Evolutionary conservation across 2,888 invertebrate species (phyloP), one percentile per base, ranked within the genome.

Genomic region (Eucera pruinosa): DNA sequence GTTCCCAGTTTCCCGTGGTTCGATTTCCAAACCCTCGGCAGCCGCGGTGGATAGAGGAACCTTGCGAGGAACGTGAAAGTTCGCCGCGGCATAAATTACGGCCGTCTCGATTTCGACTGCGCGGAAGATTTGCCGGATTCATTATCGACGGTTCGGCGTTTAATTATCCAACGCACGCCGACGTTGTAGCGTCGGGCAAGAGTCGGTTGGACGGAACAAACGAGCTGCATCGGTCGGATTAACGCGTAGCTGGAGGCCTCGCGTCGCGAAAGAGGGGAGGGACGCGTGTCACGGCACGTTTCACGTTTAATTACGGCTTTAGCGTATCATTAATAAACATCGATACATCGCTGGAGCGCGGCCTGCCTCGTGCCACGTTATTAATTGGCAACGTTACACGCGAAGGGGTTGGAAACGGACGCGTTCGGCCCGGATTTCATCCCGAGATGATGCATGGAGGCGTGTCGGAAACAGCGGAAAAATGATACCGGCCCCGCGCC

Each of bases 111-210:
- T 81, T 78, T 74, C 72, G 64, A 65, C 23, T 47, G 61, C 66
- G 61, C 66, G 62, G 58, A 43, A 48, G 73, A 70, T 67, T 69
- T 47, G 73, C 74, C 57, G 66, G 55, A 70, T 69, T 82, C 69
- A 70, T 82, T 82, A 81, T 81, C 75, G 78, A 50, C 54, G 73
- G 78, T 55, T 66, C 76, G 55, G 48, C 75, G 81, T 82, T 83
- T 82, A 82, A 83, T 82, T 82, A 83, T 71, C 83, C 67, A 70
- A 66, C 62, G 80, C 77, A 62, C 50, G 58, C 50, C 50, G 33
- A 30, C 2, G 54, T 45, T 30, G 67, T 41, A 61, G 58, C 78
- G n/a, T 33, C 76, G 72, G 80, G 60, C 57, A 67, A 27, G 52
- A 5, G 62, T 71, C 54, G 52, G 36, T n/a, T 25, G 62, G 65